phyloP scores from a whole-genome alignment of 2,113 vertebrate species.

The Anarhynchus alexandrinus region DNA sequence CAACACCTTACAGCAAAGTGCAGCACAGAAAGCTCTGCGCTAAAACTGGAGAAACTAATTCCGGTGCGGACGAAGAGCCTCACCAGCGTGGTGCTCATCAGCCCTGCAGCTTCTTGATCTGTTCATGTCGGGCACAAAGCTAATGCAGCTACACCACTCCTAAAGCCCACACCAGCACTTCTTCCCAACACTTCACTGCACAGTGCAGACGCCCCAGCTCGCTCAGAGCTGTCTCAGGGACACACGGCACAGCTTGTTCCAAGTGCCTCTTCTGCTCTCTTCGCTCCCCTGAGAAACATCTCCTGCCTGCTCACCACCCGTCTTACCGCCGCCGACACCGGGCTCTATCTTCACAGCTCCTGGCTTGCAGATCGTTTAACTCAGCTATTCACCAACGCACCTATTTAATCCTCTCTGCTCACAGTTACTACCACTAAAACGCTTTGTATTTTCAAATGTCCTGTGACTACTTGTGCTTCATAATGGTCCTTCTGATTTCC shows the following conservation, averaged over 20 bases:
- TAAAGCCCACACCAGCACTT: neutral
- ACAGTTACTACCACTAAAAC: neutral
- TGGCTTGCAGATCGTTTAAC: neutral
- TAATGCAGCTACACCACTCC: neutral
- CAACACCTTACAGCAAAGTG: neutral
- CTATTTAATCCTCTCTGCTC: neutral
- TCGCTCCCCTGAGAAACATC: neutral
- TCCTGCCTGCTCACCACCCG: neutral
- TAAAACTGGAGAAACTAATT: neutral
- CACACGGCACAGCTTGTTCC: neutral
- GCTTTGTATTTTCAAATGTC: neutral
- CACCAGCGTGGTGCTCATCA: neutral
- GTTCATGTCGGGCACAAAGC: neutral
- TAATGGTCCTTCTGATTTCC: neutral
- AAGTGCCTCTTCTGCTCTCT: neutral
- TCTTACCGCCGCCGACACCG: accelerated
- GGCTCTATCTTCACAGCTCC: neutral
- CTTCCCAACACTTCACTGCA: neutral
- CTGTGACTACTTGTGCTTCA: neutral
- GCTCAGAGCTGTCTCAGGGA: neutral
- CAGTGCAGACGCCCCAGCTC: neutral
- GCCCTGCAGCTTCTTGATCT: accelerated
- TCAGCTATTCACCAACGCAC: neutral
- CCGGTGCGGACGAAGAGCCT: neutral
- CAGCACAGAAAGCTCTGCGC: neutral